Evolutionary conservation across 1,140 invertebrate species (phyloP).

Genomic region (Hirudo medicinalis): DNA sequence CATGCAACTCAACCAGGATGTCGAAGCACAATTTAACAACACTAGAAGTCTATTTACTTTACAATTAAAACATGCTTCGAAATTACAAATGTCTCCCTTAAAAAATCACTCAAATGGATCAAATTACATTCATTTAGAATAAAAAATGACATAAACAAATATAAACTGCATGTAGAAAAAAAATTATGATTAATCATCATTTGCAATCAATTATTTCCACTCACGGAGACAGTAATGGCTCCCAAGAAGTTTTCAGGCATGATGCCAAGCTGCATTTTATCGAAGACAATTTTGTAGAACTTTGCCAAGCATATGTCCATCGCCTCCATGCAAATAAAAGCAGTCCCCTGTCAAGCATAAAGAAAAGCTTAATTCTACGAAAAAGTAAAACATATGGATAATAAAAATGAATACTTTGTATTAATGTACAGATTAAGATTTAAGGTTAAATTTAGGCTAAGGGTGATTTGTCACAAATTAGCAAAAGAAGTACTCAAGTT

Average conservation of each 20-base stretch:
- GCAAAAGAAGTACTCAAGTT: too few relatives aligned
- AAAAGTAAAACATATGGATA: too few relatives aligned
- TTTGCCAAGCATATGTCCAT: conserved; percentile 99
- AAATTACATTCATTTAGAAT: not conserved
- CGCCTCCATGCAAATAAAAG: conserved; percentile 99
- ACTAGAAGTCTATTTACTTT: too few relatives aligned
- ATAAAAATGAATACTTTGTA: too few relatives aligned
- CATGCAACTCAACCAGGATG: too few relatives aligned
- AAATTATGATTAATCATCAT: not conserved
- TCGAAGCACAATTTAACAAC: too few relatives aligned
- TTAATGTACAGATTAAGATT: too few relatives aligned
- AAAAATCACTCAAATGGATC: not conserved
- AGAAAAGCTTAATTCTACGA: too few relatives aligned
- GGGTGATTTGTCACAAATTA: too few relatives aligned
- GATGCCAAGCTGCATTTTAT: conserved; percentile 40
- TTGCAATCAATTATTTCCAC: conserved; percentile 23
- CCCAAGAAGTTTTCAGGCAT: conserved; percentile 41
- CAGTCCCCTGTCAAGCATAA: conserved; percentile 58
- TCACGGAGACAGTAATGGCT: conserved; percentile 77
- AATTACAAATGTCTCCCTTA: not conserved
- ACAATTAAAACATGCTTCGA: too few relatives aligned
- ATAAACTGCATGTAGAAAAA: not conserved
- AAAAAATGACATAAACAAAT: not conserved
- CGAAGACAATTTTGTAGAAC: conserved; percentile 89
- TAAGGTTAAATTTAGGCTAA: too few relatives aligned